Base-by-base conservation (phyloP, 1,140 invertebrate genomes). In the Contarinia nasturtii region DNA sequence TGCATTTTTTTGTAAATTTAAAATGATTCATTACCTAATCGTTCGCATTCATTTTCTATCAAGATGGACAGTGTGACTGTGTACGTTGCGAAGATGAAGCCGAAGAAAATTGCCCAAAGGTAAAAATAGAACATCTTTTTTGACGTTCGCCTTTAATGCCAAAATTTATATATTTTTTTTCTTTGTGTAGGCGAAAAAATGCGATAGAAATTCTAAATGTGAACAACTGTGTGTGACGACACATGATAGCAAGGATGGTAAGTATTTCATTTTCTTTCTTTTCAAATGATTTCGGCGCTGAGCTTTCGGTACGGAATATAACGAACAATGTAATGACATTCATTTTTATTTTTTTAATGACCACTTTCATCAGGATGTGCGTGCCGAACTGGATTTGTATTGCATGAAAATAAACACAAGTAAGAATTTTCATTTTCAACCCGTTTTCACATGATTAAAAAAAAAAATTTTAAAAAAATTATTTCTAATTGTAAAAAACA, bases 1-100 rank as follows among this genome's bases (percentile, higher is more conserved):
- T 3, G 27, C 3, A 5, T 3, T 27, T 10, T 5, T 27, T 27
- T 10, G 10, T 27, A 3, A 27, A 27, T 27, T 27, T 27, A 5
- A 10, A 27, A 5, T 27, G 27, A 27, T 27, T 27, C 4, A 10
- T n/a, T n/a, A n/a, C n/a, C n/a, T n/a, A n/a, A n/a, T n/a, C n/a
- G n/a, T n/a, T n/a, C n/a, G n/a, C n/a, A n/a, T n/a, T 27, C 27
- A 27, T 27, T 27, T 27, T 27, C 27, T 5, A 10, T 54, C n/a
- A n/a, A n/a, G 82, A 86, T 56, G 80, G 80, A 0, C 75, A 79
- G 51, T 73, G 72, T 22, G 81, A 86, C 50, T 87, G 83, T 55
- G 70, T 74, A 0, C 62, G 69, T 19, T 80, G 81, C 2, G 82
- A 86, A 53, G 84, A 86, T 55, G 82, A 86, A 53, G 84, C 86